Conservation (phyloP, 2,888 invertebrate species). For the Drosophila trichaetosa region DNA sequence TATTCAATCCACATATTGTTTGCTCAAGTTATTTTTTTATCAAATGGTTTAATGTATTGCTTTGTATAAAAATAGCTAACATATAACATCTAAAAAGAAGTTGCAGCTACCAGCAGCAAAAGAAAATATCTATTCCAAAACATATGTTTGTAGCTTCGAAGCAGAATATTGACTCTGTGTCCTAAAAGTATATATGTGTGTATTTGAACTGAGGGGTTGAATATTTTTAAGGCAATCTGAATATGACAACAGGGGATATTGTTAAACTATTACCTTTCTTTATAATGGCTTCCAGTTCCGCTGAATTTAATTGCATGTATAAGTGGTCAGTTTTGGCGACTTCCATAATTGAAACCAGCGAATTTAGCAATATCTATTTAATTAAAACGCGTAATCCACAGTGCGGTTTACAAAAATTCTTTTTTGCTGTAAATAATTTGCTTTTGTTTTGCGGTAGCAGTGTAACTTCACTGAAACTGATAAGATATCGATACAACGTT, state of each 20-base stretch:
- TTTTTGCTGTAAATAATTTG: conserved; percentile 18
- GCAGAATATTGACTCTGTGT: not conserved
- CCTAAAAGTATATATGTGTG: not conserved
- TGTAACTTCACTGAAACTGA: conserved; percentile 42
- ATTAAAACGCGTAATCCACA: conserved; percentile 71
- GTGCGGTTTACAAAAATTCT: conserved; percentile 16
- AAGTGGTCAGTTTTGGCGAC: conserved; percentile 69
- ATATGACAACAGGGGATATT: not conserved
- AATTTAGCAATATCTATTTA: conserved; percentile 10
- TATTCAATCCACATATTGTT: conserved; percentile 22
- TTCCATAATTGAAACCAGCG: conserved; percentile 50
- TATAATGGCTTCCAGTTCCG: conserved; percentile 83
- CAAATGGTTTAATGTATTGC: conserved; percentile 4
- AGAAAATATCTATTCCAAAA: not conserved
- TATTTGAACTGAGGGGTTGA: not conserved
- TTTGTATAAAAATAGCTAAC: not conserved
- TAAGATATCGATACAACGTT: conserved; percentile 42
- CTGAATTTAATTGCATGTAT: conserved; percentile 83
- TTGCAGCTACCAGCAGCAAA: not conserved
- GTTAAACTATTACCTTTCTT: conserved; percentile 79
- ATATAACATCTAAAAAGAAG: not conserved
- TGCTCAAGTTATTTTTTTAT: not conserved
- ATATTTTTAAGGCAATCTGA: not conserved
- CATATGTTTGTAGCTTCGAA: not conserved
- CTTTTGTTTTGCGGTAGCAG: conserved; percentile 17